Percentiles rank a stretch among this genome's conserved stretches.
These are phyloP conservation scores for Dusona sp. DNA, from an alignment of 2,888 invertebrate species.

Conservation along the genomic window DNA sequence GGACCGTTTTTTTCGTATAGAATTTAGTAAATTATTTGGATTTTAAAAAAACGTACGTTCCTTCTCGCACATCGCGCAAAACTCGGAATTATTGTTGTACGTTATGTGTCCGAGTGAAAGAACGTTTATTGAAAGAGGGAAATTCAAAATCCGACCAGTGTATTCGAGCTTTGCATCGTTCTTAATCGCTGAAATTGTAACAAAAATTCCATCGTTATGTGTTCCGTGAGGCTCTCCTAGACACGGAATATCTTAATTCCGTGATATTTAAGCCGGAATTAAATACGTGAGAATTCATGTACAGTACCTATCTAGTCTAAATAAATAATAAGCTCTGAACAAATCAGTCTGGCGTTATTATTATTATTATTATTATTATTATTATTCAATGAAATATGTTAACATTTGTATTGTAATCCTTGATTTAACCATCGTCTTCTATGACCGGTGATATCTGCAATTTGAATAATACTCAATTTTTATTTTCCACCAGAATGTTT, in stretches of 20 bases:
- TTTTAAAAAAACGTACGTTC: conserved; percentile 20
- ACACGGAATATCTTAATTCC: conserved; percentile 54
- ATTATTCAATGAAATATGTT: conserved; percentile 13
- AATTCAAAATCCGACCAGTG: conserved; percentile 59
- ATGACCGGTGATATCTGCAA: conserved; percentile 81
- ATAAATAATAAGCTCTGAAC: conserved; percentile 71
- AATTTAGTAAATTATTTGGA: conserved; percentile 44
- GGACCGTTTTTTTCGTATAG: conserved; percentile 26
- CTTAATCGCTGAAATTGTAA: conserved; percentile 65
- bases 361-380: conserved; percentile 45
- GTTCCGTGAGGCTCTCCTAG: conserved; percentile 64
- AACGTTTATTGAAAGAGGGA: conserved; percentile 19
- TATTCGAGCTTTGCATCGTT: conserved; percentile 68
- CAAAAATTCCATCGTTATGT: conserved; percentile 71
- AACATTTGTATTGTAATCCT: neutral
- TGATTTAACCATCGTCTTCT: conserved; percentile 72
- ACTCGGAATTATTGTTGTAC: conserved; percentile 65
- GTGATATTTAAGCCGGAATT: conserved; percentile 60
- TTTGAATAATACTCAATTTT: conserved; percentile 27
- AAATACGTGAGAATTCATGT: conserved; percentile 73
- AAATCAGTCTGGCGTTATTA: conserved; percentile 45
- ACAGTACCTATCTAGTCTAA: conserved; percentile 79
- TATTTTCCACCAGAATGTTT: neutral
- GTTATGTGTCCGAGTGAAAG: conserved; percentile 57
- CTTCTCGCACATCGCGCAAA: conserved; percentile 57